Base-by-base conservation (phyloP, 2,113 vertebrate genomes). In the Trematocara macrostoma region DNA sequence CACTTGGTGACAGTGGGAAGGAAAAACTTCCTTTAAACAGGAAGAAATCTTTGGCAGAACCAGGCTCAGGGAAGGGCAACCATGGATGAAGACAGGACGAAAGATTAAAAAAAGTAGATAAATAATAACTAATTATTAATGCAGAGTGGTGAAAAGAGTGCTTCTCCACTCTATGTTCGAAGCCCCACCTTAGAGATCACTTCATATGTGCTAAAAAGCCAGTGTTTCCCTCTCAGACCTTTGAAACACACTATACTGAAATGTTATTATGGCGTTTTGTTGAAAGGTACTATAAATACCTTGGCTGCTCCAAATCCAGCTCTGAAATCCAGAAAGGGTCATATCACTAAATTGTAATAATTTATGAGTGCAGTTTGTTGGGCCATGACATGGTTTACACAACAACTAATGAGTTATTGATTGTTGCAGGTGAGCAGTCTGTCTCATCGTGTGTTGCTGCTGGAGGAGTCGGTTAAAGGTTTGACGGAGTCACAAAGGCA, bases 401-500 rank as follows among this genome's bases (percentile, higher is more conserved):
- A 76, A 49, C 45, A 76, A 49, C n/a, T 20, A 31, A 15, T 67
- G 5, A 40, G 31, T 76, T 80, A 38, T 69, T 38, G 5, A 55
- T 82, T 18, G 12, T 47, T 93, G 71, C 93, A 96, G 90, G 95
- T 99, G 67, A 97, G 97, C 91, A 96, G 97, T 85, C 94, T 99
- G 89, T 96, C 95, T 0, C 95, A 97, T 79, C 97, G 97, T 4
- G 93, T 99, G 90, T 96, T 98, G 89, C 96, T 96, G 84, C 95
- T 99, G 1, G 98, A 99, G 93, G 97, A 97, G 59, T 96, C 97
- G 0, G 95, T 99, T 3, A 97, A 97, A 91, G 95, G 95, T 15
- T 90, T 99, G 89, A 97, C 97, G 0, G 97, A 98, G 88, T 97
- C 97, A 31, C 98, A 98, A 64, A 95, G 96, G 49, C 96, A 96